Conservation (phyloP, 2,797 vertebrate genomes). For the Anas bahamensis region DNA sequence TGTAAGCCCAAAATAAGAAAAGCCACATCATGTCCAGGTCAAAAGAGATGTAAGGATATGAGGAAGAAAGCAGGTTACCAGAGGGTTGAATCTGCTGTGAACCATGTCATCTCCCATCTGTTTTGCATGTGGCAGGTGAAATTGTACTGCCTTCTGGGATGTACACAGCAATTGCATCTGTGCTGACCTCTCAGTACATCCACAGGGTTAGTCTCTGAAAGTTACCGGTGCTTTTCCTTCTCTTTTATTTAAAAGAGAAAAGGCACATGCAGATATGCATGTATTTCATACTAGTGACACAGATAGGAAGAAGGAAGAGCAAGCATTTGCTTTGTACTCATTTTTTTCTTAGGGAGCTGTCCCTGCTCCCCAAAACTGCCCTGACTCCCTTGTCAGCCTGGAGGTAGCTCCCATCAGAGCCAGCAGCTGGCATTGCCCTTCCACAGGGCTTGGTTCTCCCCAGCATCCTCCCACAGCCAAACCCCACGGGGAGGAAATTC, state of each 20-base stretch:
- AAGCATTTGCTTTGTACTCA: neutral
- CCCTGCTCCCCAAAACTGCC: neutral
- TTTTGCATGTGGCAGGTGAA: neutral
- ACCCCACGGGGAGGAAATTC: neutral
- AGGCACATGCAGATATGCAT: neutral
- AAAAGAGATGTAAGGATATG: neutral
- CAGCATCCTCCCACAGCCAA: neutral
- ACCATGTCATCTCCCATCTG: neutral
- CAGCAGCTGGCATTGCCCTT: neutral
- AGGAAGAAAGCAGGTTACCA: neutral
- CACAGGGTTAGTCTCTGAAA: neutral
- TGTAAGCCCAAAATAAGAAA: neutral
- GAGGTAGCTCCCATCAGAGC: neutral
- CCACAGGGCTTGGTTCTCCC: fast-evolving
- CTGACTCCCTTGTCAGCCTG: neutral
- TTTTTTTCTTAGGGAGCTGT: neutral
- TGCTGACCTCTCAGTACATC: neutral
- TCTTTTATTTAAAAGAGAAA: neutral
- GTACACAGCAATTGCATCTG: neutral
- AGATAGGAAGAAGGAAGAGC: neutral
- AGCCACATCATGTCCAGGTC: neutral
- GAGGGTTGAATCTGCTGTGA: neutral
- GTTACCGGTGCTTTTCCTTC: neutral
- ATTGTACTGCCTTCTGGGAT: neutral
- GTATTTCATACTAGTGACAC: neutral